Percentiles rank a stretch among this genome's conserved stretches.
Conservation (phyloP, 1,140 invertebrate genomes). For the Ips typographus region DNA sequence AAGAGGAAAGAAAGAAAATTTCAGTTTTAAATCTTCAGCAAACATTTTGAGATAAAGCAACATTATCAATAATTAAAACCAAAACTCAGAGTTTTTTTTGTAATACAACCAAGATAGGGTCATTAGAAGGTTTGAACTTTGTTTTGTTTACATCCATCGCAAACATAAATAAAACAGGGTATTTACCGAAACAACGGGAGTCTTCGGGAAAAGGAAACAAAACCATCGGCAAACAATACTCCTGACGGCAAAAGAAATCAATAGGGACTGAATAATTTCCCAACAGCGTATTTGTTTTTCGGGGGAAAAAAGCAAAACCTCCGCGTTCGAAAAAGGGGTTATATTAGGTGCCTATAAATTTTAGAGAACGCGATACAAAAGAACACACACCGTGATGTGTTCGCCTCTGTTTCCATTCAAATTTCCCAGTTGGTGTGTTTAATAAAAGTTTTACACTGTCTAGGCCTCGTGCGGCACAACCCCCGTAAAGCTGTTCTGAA, state of each 20-base stretch:
- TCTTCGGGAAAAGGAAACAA: constrained; percentile 1
- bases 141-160: too few relatives aligned
- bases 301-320: constrained; percentile 11
- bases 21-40: too few relatives aligned
- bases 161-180: too few relatives aligned
- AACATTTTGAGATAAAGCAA: too few relatives aligned
- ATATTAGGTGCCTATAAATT: constrained; percentile 26
- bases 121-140: too few relatives aligned
- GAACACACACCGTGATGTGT: constrained; percentile 29
- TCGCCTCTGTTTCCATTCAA: constrained; percentile 30
- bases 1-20: too few relatives aligned
- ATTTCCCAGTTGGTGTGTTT: constrained; percentile 33
- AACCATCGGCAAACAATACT: constrained; percentile 9
- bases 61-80: too few relatives aligned
- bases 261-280: constrained; percentile 20
- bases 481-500: not conserved
- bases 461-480: constrained; percentile 6
- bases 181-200: constrained; percentile 5
- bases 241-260: constrained; percentile 14
- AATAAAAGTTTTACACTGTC: constrained; percentile 30
- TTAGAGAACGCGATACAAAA: constrained; percentile 23
- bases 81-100: too few relatives aligned
- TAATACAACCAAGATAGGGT: too few relatives aligned
- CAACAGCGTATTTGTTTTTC: constrained; percentile 18
- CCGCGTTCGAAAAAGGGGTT: constrained; percentile 14